Percentiles rank a stretch among this genome's conserved stretches.
Evolutionary conservation across 2,888 invertebrate species (phyloP).

Genomic region (Eledone cirrhosa): DNA sequence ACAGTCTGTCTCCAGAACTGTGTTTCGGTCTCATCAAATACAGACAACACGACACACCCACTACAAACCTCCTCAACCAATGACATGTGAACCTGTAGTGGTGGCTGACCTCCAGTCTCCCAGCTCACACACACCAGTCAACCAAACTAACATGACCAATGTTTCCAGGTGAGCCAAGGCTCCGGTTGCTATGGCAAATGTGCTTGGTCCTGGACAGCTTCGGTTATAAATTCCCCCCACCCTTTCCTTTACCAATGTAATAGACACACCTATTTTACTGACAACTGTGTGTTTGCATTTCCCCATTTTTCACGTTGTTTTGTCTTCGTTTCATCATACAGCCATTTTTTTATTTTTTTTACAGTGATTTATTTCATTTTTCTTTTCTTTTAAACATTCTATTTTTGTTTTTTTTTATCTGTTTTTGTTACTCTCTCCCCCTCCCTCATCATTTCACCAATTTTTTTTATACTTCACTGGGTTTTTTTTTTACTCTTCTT

Average conservation of each 20-base stretch:
- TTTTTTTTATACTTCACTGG: conserved; percentile 1
- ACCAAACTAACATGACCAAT: not conserved
- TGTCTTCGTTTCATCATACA: not conserved
- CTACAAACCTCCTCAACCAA: conserved; percentile 70
- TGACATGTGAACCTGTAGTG: conserved; percentile 68
- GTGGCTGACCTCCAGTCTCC: conserved; percentile 34
- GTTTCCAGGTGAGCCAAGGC: conserved; percentile 38
- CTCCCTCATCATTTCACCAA: not conserved
- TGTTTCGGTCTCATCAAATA: conserved; percentile 43
- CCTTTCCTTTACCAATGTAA: not conserved
- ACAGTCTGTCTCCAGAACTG: conserved; percentile 39
- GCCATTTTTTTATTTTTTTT: conserved; percentile 12
- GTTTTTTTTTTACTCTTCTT: not conserved
- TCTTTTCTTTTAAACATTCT: conserved; percentile 10
- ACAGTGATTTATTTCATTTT: not conserved
- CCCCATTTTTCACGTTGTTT: not conserved
- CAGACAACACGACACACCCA: conserved; percentile 54
- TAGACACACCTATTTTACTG: conserved; percentile 17
- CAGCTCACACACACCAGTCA: conserved; percentile 5
- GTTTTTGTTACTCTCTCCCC: not conserved
- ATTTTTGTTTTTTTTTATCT: not conserved
- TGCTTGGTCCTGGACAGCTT: conserved; percentile 28
- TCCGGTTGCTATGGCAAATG: conserved; percentile 19
- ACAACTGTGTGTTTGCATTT: conserved; percentile 4
- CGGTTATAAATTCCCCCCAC: not conserved